Evolutionary conservation across 2,888 invertebrate species (phyloP).

Genomic region (Cosmia pyralina): DNA sequence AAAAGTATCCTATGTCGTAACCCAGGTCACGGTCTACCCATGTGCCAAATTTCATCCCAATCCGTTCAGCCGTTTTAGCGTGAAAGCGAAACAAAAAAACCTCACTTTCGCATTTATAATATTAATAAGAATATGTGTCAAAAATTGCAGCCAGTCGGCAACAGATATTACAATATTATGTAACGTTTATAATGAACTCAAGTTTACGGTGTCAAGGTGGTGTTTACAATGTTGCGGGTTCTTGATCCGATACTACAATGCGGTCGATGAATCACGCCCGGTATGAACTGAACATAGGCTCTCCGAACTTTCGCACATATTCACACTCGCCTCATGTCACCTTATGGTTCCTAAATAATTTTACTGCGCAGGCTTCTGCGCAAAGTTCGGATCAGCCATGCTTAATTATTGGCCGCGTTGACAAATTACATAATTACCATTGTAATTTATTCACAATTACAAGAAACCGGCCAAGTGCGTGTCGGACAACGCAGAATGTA

Average conservation of each 20-base stretch:
- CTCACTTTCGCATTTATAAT: too few species aligned
- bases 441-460: too few species aligned
- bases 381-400: neutral
- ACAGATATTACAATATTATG: slow-evolving; percentile 52
- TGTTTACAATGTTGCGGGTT: slow-evolving; percentile 68
- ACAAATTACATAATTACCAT: slow-evolving; percentile 2
- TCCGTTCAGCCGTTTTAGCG: too few species aligned
- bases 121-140: too few species aligned
- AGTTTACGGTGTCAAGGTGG: slow-evolving; percentile 74
- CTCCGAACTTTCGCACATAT: neutral
- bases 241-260: slow-evolving; percentile 41
- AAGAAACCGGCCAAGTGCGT: too few species aligned
- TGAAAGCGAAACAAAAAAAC: too few species aligned
- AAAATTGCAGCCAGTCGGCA: slow-evolving; percentile 1
- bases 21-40: too few species aligned
- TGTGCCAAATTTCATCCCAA: too few species aligned
- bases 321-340: neutral
- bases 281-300: neutral
- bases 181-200: slow-evolving; percentile 58
- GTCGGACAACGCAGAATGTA: too few species aligned
- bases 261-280: neutral
- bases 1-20: too few species aligned
- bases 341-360: neutral
- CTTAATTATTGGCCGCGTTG: neutral
- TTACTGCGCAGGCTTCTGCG: neutral